Percentiles rank a stretch among this genome's conserved stretches.
Conservation (phyloP, 2,113 vertebrate genomes). For the Nicator chloris region DNA sequence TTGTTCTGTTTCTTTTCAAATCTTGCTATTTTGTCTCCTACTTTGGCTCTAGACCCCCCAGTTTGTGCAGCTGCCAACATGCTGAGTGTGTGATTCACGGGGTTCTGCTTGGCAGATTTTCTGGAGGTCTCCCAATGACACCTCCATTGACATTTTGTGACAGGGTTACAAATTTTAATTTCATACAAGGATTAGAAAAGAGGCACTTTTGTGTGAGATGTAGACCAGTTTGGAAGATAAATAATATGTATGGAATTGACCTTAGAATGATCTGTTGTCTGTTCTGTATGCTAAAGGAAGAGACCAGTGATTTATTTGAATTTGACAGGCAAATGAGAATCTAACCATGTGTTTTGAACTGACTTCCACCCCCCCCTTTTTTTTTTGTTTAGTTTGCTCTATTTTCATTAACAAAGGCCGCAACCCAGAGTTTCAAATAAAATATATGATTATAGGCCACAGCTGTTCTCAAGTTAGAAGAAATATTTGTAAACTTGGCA, state of each 20-base stretch:
- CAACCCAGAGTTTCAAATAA: slow-evolving; percentile 1
- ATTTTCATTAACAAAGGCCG: not conserved
- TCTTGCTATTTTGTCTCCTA: not conserved
- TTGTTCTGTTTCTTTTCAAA: not conserved
- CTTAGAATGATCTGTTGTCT: not conserved
- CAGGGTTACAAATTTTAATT: not conserved
- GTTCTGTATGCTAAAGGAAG: not conserved
- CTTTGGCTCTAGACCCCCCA: not conserved
- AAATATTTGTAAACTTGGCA: slow-evolving; percentile 59
- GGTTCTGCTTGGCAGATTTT: not conserved
- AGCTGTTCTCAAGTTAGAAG: slow-evolving; percentile 20
- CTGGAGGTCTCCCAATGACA: not conserved
- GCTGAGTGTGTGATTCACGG: not conserved
- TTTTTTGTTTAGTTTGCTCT: not conserved
- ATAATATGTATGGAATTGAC: not conserved
- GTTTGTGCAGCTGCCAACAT: not conserved
- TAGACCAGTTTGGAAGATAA: not conserved
- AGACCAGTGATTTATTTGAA: not conserved
- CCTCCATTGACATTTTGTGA: not conserved
- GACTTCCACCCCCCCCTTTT: not conserved
- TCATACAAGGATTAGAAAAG: not conserved
- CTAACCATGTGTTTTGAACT: not conserved
- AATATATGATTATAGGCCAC: slow-evolving; percentile 44
- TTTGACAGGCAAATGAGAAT: slow-evolving; percentile 9
- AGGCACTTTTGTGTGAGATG: not conserved